phyloP scores from a whole-genome alignment of 1,140 invertebrate genomes.

The Aphis craccivora region DNA sequence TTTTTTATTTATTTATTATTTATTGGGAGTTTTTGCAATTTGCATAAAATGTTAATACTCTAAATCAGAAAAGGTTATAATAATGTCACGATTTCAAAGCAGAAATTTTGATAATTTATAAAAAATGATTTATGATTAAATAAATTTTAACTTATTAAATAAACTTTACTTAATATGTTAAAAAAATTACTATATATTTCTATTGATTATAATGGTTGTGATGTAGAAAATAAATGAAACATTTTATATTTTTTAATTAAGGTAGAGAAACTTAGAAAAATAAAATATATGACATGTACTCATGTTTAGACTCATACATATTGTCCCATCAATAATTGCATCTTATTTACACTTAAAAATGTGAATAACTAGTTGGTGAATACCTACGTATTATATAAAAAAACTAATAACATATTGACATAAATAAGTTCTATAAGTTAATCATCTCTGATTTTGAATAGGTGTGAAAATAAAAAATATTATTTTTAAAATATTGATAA shows the following conservation, averaged over 20 bases:
- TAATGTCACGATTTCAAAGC: not conserved
- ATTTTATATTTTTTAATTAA: not conserved
- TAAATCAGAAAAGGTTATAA: not conserved
- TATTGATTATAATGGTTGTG: not conserved
- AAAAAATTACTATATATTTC: not conserved
- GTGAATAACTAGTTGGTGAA: not conserved
- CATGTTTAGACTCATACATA: not conserved
- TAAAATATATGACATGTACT: not conserved
- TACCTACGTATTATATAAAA: not conserved
- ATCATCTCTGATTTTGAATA: not conserved
- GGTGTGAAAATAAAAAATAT: not conserved
- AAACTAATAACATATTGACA: not conserved
- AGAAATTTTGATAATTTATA: not conserved
- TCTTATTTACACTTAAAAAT: not conserved
- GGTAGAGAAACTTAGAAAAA: not conserved
- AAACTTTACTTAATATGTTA: not conserved
- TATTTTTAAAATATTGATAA: not conserved
- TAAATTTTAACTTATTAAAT: not conserved
- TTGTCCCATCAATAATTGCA: not conserved
- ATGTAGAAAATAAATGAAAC: not conserved
- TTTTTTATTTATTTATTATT: not conserved
- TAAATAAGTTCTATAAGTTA: not conserved
- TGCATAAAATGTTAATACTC: not conserved
- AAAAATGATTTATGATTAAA: not conserved
- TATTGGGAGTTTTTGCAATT: not conserved